phyloP scores from a whole-genome alignment of 2,113 vertebrate species.

The Arizona elegans region DNA sequence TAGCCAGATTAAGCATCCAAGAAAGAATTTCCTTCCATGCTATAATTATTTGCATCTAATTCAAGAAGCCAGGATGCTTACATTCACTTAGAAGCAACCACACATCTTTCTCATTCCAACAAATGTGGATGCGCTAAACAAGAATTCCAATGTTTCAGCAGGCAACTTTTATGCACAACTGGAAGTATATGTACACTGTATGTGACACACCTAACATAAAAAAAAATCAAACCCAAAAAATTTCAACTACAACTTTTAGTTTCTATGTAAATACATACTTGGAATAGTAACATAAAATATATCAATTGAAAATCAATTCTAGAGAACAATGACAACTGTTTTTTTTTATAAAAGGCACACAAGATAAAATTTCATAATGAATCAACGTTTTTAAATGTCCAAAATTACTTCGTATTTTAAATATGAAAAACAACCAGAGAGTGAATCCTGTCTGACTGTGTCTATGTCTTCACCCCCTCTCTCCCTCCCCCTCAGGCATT shows the following conservation, averaged over 20 bases:
- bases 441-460: background rate
- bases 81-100: constrained; percentile 42
- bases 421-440: background rate
- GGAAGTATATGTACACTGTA: background rate
- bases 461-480: no score
- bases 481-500: no score
- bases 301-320: background rate
- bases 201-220: background rate
- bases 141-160: constrained; percentile 20
- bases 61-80: constrained; percentile 42
- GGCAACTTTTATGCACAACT: constrained; percentile 29
- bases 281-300: background rate
- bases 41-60: constrained; percentile 53
- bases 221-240: background rate
- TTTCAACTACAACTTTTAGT: background rate
- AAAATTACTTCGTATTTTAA: background rate
- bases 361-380: background rate
- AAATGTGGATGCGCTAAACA: constrained; percentile 26
- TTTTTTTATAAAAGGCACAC: background rate
- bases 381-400: background rate
- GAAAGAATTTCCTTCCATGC: constrained; percentile 30
- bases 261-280: background rate
- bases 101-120: constrained; percentile 18
- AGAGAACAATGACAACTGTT: background rate
- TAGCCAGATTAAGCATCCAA: constrained; percentile 31